Evolutionary conservation across 2,113 vertebrate genomes (phyloP), one percentile per base, ranked within the genome.

Genomic region (Geococcyx californianus): DNA sequence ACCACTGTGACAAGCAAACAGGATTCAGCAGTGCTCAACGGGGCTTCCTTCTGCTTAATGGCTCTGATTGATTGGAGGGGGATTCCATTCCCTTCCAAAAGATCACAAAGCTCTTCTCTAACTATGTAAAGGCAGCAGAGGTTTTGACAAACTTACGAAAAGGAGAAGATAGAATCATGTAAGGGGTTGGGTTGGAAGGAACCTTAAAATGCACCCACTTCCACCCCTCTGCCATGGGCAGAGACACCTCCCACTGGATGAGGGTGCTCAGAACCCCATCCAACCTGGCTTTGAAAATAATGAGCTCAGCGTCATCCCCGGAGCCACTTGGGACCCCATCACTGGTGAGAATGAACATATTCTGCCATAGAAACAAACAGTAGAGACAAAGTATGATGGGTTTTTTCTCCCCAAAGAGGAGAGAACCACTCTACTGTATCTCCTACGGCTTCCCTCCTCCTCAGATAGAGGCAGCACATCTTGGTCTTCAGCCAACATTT

Each of bases 1-100:
- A 72, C 87, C 90, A 64, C 81, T 55, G 81, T 47, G 87, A 52
- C 23, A 56, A 56, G 77, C 60, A 87, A 91, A 78, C 81, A 74
- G 81, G 47, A 42, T 76, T 72, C 73, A 45, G 89, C 87, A 45
- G 60, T 1, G 0, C 93, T 45, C 13, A 0, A 72, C 7, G 2
- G 55, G 87, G 52, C 47, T 94, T 47, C 77, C 84, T 84, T 75
- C 78, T n/a, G 3, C 51, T 70, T 64, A 64, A 78, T 29, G 74
- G 54, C 66, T 79, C 81, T 64, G 92, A 93, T 54, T 90, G 82
- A 88, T 76, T 45, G 14, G 7, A 34, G 20, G 16, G 12, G 16
- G 6, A 54, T 90, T 92, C 29, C 3, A 60, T 88, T 87, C 33
- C 60, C 20, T 94, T 68, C 85, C 40, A 3, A n/a, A 66, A 82